These are phyloP conservation scores for Coenonympha arcania DNA, from an alignment of 2,888 invertebrate genomes.

Conservation along the genomic window DNA sequence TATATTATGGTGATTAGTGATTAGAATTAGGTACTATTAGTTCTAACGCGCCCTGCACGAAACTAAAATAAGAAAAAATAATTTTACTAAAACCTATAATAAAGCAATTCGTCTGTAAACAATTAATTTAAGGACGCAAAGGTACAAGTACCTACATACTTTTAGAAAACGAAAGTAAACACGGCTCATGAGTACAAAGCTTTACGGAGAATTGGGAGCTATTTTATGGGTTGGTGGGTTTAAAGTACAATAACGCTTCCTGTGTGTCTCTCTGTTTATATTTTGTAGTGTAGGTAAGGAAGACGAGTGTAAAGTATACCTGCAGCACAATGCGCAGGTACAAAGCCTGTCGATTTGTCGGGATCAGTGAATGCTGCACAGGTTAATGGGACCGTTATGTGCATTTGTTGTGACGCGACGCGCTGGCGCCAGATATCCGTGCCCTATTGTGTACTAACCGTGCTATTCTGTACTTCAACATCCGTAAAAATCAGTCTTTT, in stretches of 20 bases:
- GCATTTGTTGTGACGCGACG: constrained; percentile 49
- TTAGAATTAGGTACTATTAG: too few relatives aligned
- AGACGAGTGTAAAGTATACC: constrained; percentile 45
- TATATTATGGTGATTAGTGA: too few relatives aligned
- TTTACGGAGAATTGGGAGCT: constrained; percentile 44
- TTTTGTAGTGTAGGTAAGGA: constrained; percentile 33
- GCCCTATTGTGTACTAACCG: constrained; percentile 42
- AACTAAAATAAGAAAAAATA: too few relatives aligned
- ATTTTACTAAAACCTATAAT: too few relatives aligned
- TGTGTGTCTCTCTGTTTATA: constrained; percentile 43
- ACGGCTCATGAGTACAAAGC: constrained; percentile 6
- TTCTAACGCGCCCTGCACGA: too few relatives aligned
- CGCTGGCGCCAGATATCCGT: constrained; percentile 59
- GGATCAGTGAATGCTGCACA: constrained; percentile 32
- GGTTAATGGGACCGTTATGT: constrained; percentile 53
- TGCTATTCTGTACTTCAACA: constrained; percentile 36
- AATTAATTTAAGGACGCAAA: background rate
- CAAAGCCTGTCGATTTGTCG: constrained; percentile 31
- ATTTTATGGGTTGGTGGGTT: constrained; percentile 44
- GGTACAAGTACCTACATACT: too few relatives aligned
- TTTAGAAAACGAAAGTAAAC: constrained; percentile 17
- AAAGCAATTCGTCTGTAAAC: background rate
- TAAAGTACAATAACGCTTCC: constrained; percentile 52
- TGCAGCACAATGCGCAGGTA: constrained; percentile 54
- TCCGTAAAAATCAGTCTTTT: constrained; percentile 29